These are phyloP conservation scores for Coenonympha glycerion DNA, from an alignment of 2,888 invertebrate species.

Conservation along the genomic window DNA sequence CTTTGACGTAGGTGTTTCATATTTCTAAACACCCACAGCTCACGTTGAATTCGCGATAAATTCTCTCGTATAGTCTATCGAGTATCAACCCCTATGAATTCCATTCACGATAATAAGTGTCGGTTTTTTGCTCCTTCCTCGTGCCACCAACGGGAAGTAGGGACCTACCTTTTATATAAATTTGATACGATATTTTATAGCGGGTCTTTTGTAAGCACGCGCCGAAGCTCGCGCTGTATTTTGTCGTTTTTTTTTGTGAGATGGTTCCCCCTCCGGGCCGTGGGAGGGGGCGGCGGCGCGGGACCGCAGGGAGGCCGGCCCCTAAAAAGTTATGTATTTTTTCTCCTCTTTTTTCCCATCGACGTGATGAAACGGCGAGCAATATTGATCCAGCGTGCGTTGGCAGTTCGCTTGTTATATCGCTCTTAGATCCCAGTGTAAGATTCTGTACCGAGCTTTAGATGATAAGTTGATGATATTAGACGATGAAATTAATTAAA, in stretches of 20 bases:
- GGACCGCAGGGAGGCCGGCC: constrained; percentile 52
- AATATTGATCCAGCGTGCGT: constrained; percentile 63
- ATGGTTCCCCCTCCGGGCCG: constrained; percentile 36
- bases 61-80: constrained; percentile 44
- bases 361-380: constrained; percentile 70
- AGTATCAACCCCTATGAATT: constrained; percentile 33
- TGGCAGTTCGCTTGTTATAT: constrained; percentile 36
- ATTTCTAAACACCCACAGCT: constrained; percentile 18
- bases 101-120: constrained; percentile 45
- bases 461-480: background rate
- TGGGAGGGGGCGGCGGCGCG: constrained; percentile 33
- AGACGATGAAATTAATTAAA: background rate
- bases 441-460: constrained; percentile 14
- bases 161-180: constrained; percentile 66
- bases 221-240: constrained; percentile 49
- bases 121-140: constrained; percentile 49
- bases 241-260: constrained; percentile 56
- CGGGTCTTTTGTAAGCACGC: constrained; percentile 59
- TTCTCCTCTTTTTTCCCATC: constrained; percentile 73
- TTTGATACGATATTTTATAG: constrained; percentile 69
- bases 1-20: constrained; percentile 18
- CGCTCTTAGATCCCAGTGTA: too few species aligned
- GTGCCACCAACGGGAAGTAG: constrained; percentile 59
- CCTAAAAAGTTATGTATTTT: constrained; percentile 77
- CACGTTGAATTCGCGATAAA: constrained; percentile 25